A percentile compares a stretch with the other conserved stretches of the same genome.
These are phyloP conservation scores for Blastomussa wellsi DNA, from an alignment of 92 coral and sea anemone species.

Conservation along the genomic window DNA sequence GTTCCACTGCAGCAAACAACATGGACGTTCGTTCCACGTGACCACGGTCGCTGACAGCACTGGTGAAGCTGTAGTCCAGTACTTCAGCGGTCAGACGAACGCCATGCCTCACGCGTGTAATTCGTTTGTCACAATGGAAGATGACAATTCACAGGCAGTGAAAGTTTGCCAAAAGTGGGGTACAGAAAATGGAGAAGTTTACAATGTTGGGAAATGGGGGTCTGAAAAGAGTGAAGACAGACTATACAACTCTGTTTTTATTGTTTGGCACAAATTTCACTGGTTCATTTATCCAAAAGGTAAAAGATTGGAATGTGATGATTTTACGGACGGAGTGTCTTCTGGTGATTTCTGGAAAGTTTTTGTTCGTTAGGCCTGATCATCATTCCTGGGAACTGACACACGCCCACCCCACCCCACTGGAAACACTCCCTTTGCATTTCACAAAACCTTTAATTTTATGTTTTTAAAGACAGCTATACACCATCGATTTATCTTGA, in stretches of 20 bases:
- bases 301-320: neutral
- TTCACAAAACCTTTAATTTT: too few relatives aligned
- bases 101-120: neutral
- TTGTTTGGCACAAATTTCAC: neutral
- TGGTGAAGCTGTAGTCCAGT: conserved; percentile 37
- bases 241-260: neutral
- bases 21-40: conserved; percentile 36
- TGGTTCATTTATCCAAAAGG: neutral
- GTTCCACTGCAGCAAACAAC: conserved; percentile 45
- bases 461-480: conserved; percentile 9
- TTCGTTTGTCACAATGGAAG: neutral
- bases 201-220: neutral
- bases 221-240: neutral
- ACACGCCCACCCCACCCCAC: too few relatives aligned
- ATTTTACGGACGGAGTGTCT: neutral
- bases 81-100: conserved; percentile 23
- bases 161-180: neutral
- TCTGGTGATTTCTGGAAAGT: neutral
- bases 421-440: too few relatives aligned
- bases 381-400: too few relatives aligned
- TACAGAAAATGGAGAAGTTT: neutral
- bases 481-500: conserved; percentile 15
- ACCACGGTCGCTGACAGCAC: conserved; percentile 22
- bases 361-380: neutral
- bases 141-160: neutral